Conservation (phyloP, 2,113 vertebrate species). For the Ammospiza caudacuta region DNA sequence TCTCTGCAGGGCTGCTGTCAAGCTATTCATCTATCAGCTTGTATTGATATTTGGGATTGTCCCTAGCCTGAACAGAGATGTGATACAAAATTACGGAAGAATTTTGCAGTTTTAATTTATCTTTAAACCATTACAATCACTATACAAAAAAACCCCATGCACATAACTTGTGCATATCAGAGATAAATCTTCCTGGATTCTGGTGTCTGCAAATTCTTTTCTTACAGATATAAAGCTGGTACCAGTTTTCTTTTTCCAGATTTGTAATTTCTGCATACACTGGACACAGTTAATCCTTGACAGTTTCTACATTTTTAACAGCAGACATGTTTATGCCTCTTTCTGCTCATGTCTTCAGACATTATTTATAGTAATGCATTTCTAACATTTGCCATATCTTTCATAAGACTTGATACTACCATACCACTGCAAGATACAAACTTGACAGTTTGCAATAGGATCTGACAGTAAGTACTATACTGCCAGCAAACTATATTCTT, state of each 20-base stretch:
- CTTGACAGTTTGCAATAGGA: slow-evolving; percentile 62
- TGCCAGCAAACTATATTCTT: slow-evolving; percentile 28
- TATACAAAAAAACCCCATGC: not conserved
- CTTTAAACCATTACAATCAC: not conserved
- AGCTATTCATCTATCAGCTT: not conserved
- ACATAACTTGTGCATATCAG: not conserved
- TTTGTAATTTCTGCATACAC: not conserved
- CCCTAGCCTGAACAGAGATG: not conserved
- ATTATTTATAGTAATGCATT: slow-evolving; percentile 50
- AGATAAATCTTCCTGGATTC: not conserved
- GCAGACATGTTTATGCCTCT: not conserved
- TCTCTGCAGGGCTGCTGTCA: not conserved
- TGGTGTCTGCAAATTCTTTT: not conserved
- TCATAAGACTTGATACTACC: slow-evolving; percentile 41
- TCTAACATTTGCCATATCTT: slow-evolving; percentile 63
- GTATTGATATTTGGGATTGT: not conserved
- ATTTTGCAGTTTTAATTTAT: not conserved
- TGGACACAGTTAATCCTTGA: not conserved
- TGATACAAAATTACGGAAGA: not conserved
- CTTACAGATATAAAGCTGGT: not conserved
- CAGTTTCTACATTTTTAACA: not conserved
- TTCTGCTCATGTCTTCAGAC: slow-evolving; percentile 7
- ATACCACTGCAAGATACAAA: slow-evolving; percentile 56
- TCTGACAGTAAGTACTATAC: slow-evolving; percentile 50
- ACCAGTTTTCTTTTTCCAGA: not conserved